Conservation (phyloP, 2,797 vertebrate species). For the Austrolebias charrua region DNA sequence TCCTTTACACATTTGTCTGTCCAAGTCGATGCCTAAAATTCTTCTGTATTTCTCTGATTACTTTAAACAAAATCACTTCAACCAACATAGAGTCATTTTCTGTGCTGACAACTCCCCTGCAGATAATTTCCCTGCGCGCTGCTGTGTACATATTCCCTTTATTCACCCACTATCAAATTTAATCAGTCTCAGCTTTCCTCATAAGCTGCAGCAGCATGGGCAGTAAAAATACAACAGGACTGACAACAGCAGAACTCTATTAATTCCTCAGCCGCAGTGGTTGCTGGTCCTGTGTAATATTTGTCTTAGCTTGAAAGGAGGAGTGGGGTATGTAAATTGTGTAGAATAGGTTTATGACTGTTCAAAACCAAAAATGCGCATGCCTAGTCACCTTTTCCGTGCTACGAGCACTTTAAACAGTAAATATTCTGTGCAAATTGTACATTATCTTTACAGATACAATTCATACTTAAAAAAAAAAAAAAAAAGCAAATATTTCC, state of each 20-base stretch:
- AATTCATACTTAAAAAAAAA: too few relatives aligned
- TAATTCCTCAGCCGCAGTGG: constrained; percentile 68
- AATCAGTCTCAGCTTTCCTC: constrained; percentile 73
- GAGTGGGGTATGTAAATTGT: constrained; percentile 64
- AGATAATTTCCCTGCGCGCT: constrained; percentile 70
- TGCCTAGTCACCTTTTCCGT: background rate
- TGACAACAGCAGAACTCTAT: constrained; percentile 72
- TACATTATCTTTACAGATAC: background rate
- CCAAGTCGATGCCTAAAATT: constrained; percentile 41
- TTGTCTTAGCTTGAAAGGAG: constrained; percentile 69
- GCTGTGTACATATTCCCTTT: constrained; percentile 74
- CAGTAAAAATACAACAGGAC: constrained; percentile 66
- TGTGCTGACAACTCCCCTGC: constrained; percentile 66
- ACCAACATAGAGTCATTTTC: constrained; percentile 72
- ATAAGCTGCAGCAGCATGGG: constrained; percentile 46
- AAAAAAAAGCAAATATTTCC: constrained; percentile 1
- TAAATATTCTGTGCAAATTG: background rate
- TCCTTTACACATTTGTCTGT: constrained; percentile 40
- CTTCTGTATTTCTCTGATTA: constrained; percentile 67
- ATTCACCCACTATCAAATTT: constrained; percentile 74
- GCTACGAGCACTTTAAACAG: background rate
- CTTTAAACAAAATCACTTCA: constrained; percentile 73
- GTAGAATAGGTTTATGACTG: constrained; percentile 64
- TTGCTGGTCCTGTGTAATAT: constrained; percentile 68
- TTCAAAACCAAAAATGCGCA: background rate